Base-by-base conservation (phyloP, 2,888 invertebrate species). In the Eurois occulta region DNA sequence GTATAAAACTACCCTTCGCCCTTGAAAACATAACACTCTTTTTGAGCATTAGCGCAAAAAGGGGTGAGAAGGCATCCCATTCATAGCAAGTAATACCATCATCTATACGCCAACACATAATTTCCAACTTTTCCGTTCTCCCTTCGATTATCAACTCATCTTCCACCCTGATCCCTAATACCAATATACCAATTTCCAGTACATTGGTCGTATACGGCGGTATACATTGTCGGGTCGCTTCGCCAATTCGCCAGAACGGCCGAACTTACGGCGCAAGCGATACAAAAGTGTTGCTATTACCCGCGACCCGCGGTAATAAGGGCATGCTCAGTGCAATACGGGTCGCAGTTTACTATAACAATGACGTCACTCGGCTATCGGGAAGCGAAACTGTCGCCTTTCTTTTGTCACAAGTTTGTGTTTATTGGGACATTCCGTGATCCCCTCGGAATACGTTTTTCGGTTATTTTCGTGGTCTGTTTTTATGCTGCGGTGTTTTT, bases 161-260 rank as follows among this genome's bases (percentile, higher is more conserved):
- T 81, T 67, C 68, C 67, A 13, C 72, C 60, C 66, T 72, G 58
- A 87, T 77, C 77, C 76, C 65, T 74, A 77, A 82, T 78, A 82
- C 70, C 80, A 76, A 85, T 72, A 85, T 80, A 78, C 72, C 86
- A 87, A 87, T 84, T 83, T 85, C 86, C 85, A 85, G 85, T 87
- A 86, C 81, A 88, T 86, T 83, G 84, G 71, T 55, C 60, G 32
- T 72, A 74, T 58, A 72, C 60, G 71, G 21, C 65, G 66, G 41
- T 72, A 75, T 83, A 77, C 84, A 87, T 84, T 80, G 84, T 78
- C 55, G 67, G 71, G 69, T 65, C 71, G 73, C 77, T n/a, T 43
- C 68, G 77, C 68, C 87, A 88, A 87, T 88, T 77, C 80, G 65
- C 72, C 65, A 66, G 46, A 86, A 84, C 74, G 76, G 74, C 68